A percentile compares a stretch with the other conserved stretches of the same genome.
phyloP scores from a whole-genome alignment of 2,113 vertebrate genomes.

The Columba livia region DNA sequence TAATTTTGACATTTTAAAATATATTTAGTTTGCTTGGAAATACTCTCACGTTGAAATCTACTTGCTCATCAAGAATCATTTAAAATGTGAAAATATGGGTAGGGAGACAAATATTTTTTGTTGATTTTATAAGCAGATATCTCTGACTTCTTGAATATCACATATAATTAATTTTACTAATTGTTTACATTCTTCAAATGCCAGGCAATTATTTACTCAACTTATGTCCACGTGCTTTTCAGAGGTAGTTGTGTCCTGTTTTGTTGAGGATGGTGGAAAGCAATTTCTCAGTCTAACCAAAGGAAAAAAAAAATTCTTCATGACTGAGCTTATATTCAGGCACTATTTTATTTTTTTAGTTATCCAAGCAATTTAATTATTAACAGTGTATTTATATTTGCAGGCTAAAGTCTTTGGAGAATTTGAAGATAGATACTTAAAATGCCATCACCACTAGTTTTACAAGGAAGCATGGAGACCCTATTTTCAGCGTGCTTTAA shows the following conservation, averaged over 20 bases:
- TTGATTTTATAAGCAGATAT: neutral
- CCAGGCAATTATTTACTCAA: neutral
- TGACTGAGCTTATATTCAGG: neutral
- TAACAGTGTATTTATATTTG: neutral
- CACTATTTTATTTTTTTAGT: neutral
- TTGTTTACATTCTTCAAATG: neutral
- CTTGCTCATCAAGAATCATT: neutral
- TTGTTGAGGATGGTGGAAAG: neutral
- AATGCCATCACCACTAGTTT: neutral
- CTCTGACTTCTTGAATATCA: neutral
- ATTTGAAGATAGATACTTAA: neutral
- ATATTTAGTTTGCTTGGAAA: neutral
- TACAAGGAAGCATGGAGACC: neutral
- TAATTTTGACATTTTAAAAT: neutral
- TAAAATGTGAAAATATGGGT: neutral
- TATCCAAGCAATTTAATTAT: neutral
- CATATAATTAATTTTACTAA: neutral
- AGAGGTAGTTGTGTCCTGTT: neutral
- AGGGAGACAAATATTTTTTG: neutral
- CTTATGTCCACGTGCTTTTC: neutral
- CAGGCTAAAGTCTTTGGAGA: neutral
- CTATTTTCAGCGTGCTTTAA: neutral
- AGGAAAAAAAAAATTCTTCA: neutral
- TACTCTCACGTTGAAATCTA: neutral
- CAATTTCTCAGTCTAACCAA: neutral